Percentiles rank a stretch among this genome's conserved stretches.
Conservation (phyloP, 1,140 invertebrate species). For the Bombus vancouverensis region DNA sequence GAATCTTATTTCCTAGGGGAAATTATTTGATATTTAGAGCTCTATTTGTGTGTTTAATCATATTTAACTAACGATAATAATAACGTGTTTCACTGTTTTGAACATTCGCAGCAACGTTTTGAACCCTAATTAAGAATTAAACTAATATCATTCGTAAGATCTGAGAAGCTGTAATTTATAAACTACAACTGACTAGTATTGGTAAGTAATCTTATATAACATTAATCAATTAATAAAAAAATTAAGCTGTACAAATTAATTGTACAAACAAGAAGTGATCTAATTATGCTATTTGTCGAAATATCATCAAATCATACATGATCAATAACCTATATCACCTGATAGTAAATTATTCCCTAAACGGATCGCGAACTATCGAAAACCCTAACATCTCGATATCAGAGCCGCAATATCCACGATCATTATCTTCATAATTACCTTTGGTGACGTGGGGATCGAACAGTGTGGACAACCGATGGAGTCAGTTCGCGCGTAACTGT, state of each 20-base stretch:
- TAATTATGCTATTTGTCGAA: too few relatives aligned
- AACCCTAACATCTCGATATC: neutral
- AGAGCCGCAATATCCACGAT: too few relatives aligned
- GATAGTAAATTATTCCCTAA: neutral
- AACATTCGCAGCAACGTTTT: neutral
- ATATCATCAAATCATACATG: too few relatives aligned
- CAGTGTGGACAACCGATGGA: neutral
- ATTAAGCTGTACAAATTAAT: too few relatives aligned
- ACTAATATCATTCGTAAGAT: too few relatives aligned
- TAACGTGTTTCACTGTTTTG: neutral
- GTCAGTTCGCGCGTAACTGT: slow-evolving; percentile 24
- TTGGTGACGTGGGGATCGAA: neutral
- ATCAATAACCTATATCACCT: too few relatives aligned
- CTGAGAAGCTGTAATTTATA: too few relatives aligned
- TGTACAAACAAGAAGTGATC: too few relatives aligned
- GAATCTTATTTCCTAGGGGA: neutral
- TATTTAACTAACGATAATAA: neutral
- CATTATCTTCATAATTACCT: slow-evolving; percentile 27
- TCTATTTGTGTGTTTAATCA: neutral
- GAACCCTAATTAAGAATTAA: neutral
- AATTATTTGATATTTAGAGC: neutral
- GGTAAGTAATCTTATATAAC: too few relatives aligned
- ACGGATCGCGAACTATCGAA: neutral
- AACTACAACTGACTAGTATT: too few relatives aligned
- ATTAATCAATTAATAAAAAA: too few relatives aligned